Evolutionary conservation across 2,113 vertebrate species (phyloP).

Genomic region (Carassius auratus): DNA sequence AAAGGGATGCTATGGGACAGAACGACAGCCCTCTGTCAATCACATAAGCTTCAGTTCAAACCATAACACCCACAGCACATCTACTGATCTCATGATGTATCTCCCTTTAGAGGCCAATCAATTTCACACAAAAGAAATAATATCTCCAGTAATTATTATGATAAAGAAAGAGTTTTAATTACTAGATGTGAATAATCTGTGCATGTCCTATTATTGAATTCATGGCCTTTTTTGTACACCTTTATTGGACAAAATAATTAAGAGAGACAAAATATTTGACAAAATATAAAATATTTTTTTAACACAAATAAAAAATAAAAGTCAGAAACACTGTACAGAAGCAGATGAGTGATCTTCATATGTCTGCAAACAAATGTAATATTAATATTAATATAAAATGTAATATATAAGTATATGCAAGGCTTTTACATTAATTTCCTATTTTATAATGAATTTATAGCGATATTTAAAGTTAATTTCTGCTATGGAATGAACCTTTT

Average conservation of each 20-base stretch:
- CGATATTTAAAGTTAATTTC: too few species aligned
- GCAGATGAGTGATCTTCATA: too few species aligned
- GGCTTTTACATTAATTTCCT: too few species aligned
- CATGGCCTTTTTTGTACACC: neutral
- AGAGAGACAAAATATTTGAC: too few species aligned
- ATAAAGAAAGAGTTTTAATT: neutral
- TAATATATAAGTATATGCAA: too few species aligned
- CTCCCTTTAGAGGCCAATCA: neutral
- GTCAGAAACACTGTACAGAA: too few species aligned
- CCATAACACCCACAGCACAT: slow-evolving; percentile 5
- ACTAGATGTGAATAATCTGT: neutral
- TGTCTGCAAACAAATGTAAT: too few species aligned
- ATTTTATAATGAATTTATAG: too few species aligned
- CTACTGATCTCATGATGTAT: neutral
- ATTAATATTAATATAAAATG: too few species aligned
- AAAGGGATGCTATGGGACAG: neutral
- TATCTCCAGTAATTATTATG: neutral
- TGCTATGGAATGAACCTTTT: too few species aligned
- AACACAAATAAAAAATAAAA: too few species aligned
- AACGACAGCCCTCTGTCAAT: neutral
- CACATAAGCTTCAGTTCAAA: slow-evolving; percentile 4
- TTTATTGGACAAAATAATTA: neutral
- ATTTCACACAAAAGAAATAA: neutral
- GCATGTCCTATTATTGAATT: neutral
- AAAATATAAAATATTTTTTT: too few species aligned